A percentile compares a stretch with the other conserved stretches of the same genome.
Conservation (phyloP, 2,797 vertebrate species). For the Aldrovandia affinis region DNA sequence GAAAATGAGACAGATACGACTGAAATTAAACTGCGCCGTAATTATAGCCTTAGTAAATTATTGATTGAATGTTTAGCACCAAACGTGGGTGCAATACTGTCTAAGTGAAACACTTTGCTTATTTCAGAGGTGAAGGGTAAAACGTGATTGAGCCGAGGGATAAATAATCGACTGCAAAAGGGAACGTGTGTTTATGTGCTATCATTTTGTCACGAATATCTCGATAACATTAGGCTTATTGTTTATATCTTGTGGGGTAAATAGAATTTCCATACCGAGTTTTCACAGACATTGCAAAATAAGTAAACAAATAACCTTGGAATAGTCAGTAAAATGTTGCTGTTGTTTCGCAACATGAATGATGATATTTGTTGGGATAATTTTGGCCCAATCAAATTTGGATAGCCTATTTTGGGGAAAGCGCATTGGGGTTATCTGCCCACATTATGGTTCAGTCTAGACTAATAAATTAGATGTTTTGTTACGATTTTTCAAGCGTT, state of each 20-base stretch:
- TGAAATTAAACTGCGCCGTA: conserved; percentile 21
- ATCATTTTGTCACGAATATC: neutral
- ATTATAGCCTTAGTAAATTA: conserved; percentile 33
- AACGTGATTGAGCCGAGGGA: neutral
- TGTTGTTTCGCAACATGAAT: neutral
- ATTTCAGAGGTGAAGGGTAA: conserved; percentile 21
- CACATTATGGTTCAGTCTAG: too few relatives aligned
- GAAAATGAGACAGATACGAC: neutral
- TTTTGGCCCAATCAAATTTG: neutral
- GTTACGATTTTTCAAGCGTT: too few relatives aligned
- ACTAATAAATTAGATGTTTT: too few relatives aligned
- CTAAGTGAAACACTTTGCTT: neutral
- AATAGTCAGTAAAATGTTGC: neutral
- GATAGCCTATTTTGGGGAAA: neutral
- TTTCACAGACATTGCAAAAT: neutral
- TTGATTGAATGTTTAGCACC: conserved; percentile 34
- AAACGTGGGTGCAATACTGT: conserved; percentile 17
- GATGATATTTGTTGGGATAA: neutral
- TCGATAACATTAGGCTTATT: neutral
- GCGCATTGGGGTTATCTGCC: neutral
- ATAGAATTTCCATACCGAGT: neutral
- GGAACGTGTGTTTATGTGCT: neutral
- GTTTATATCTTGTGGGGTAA: neutral
- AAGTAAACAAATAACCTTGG: neutral
- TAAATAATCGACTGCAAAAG: neutral